Evolutionary conservation across 1,140 invertebrate genomes (phyloP).

Genomic region (Bombus confusus): DNA sequence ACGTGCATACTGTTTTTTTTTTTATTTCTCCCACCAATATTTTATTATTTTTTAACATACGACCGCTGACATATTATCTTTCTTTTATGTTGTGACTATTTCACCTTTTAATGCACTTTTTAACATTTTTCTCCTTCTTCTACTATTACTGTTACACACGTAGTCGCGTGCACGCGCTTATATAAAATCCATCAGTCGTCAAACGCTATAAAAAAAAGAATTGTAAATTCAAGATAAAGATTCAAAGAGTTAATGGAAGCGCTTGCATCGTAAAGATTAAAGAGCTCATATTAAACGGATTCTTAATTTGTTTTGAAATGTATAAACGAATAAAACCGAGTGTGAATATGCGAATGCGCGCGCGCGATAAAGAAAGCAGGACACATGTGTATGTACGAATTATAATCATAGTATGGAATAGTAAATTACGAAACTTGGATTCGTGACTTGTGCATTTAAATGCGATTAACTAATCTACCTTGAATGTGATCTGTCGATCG

Average conservation of each 20-base stretch:
- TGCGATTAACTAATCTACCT: slow-evolving; percentile 44
- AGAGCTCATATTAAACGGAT: slow-evolving; percentile 51
- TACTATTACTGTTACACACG: neutral
- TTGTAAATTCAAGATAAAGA: neutral
- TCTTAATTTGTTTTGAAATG: slow-evolving; percentile 51
- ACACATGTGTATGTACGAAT: slow-evolving; percentile 47
- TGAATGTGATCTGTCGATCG: slow-evolving; percentile 33
- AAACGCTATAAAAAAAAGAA: neutral
- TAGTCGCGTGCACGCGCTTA: neutral
- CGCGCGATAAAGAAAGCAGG: neutral
- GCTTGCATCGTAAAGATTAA: neutral
- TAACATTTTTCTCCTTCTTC: neutral
- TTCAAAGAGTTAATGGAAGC: neutral
- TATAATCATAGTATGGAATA: slow-evolving; percentile 58
- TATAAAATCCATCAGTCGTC: neutral
- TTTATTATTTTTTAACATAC: neutral
- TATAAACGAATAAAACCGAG: neutral
- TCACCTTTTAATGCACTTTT: neutral
- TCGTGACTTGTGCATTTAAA: slow-evolving; percentile 61
- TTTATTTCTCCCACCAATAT: neutral
- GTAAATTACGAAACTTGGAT: slow-evolving; percentile 21
- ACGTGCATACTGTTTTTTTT: too few relatives aligned
- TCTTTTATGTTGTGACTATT: neutral
- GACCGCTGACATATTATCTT: neutral
- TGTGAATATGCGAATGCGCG: neutral